Evolutionary conservation across 2,888 invertebrate genomes (phyloP), one percentile per base, ranked within the genome.

Genomic region (Lepeophtheirus nordmannii): DNA sequence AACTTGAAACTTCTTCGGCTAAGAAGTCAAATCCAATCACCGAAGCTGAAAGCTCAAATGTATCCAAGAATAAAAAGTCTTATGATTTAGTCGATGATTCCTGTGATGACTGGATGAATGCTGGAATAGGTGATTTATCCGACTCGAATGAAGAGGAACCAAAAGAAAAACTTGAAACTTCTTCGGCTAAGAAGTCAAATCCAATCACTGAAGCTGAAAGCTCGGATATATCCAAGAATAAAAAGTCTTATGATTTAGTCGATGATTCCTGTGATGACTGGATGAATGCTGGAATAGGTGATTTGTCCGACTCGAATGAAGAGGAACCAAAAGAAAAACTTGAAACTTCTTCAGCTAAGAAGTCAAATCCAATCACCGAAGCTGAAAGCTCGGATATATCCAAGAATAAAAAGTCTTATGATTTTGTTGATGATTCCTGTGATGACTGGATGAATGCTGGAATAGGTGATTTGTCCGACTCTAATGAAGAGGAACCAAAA

Each of bases 361-460:
- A 46, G 53, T 8, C 53, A 17, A 46, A 46, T 2, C 1, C 8
- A 8, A 46, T 8, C 2, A 1, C 53, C 7, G 30, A 30, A 30
- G 30, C 2, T 30, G 7, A 30, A 30, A 30, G 30, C 30, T 30
- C 30, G 3, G 30, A 30, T 30, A 30, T 5, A 8, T 46, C 5
- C 17, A 46, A 17, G n/a, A 8, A 10, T 2, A 60, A 60, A 14
- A 60, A 60, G 23, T 30, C 60, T 23, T 60, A 20, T 14, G 60
- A 60, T 30, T 60, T 60, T 1, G 17, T 37, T 37, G 60, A 60
- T 46, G 53, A 46, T 17, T 46, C 53, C 5, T 46, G 53, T 46
- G 53, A 46, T 46, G 53, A 46, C 17, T 46, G 53, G 53, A 46
- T 46, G 53, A 46, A 46, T 17, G 53, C 53, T 46, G 53, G 53